These are phyloP conservation scores for Diloba caeruleocephala DNA, from an alignment of 2,888 invertebrate species.

Conservation along the genomic window DNA sequence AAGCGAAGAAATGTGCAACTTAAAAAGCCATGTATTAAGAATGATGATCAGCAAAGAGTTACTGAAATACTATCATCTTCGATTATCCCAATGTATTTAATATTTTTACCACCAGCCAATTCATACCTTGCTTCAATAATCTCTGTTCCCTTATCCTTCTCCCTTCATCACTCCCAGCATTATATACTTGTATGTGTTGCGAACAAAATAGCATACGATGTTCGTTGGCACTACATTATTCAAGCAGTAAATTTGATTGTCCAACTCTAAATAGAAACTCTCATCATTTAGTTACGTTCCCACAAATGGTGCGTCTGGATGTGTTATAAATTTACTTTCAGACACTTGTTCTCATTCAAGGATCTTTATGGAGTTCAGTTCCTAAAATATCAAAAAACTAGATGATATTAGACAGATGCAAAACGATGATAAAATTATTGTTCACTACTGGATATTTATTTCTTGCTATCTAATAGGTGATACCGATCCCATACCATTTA, in stretches of 20 bases:
- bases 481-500: no score
- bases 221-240: constrained; percentile 67
- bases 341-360: not conserved
- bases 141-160: not conserved
- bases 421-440: no score
- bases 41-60: no score
- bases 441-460: no score
- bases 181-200: constrained; percentile 52
- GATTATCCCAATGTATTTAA: no score
- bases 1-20: no score
- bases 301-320: constrained; percentile 36
- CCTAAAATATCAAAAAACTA: no score
- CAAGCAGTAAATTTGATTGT: constrained; percentile 72
- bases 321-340: constrained; percentile 22
- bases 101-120: not conserved
- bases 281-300: constrained; percentile 58
- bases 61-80: no score
- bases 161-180: constrained; percentile 21
- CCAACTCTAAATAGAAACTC: constrained; percentile 64
- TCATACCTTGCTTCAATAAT: not conserved
- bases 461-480: no score
- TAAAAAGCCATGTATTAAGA: no score
- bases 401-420: no score
- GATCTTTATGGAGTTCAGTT: not conserved
- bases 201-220: constrained; percentile 65